These are phyloP conservation scores for Gryllus longicercus DNA, from an alignment of 2,888 invertebrate species.

Conservation along the genomic window DNA sequence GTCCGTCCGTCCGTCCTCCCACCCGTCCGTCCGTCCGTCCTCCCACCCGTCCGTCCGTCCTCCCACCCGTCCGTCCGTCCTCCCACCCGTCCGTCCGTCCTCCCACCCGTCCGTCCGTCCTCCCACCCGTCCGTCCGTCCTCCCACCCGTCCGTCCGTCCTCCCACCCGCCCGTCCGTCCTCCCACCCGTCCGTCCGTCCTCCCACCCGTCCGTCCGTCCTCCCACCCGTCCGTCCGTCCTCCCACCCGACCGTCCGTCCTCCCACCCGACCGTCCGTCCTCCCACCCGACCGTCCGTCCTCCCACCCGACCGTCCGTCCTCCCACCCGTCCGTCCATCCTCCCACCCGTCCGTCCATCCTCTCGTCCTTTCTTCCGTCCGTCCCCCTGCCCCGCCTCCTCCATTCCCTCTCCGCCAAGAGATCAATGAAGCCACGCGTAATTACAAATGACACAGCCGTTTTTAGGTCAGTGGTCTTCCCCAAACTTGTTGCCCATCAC, in stretches of 20 bases:
- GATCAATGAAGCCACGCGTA: not conserved
- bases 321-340: not conserved
- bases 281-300: not conserved
- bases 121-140: not conserved
- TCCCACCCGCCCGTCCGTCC: not conserved
- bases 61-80: not conserved
- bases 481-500: not conserved
- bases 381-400: not conserved
- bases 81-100: not conserved
- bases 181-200: not conserved
- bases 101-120: not conserved
- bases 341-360: not conserved
- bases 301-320: not conserved
- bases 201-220: not conserved
- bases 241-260: not conserved
- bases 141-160: not conserved
- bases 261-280: not conserved
- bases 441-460: constrained; percentile 17
- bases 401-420: not conserved
- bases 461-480: not conserved
- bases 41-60: not conserved
- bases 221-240: not conserved
- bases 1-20: not conserved
- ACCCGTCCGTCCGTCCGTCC: not conserved
- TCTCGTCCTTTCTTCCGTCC: not conserved